Evolutionary conservation across 2,797 vertebrate genomes (phyloP).

Genomic region (Lateolabrax maculatus): DNA sequence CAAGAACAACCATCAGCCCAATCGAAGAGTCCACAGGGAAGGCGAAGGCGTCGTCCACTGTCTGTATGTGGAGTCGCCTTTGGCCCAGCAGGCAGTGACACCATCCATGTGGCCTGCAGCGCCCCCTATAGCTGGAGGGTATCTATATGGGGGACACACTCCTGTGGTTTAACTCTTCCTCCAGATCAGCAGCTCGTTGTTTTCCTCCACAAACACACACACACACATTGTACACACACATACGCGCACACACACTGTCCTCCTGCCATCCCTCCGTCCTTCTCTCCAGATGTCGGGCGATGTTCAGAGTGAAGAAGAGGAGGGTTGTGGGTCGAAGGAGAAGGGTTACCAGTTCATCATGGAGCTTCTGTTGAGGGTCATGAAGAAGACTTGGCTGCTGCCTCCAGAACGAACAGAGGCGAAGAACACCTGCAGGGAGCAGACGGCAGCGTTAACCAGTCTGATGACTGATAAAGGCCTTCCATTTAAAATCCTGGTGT

Average conservation of each 20-base stretch:
- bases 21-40: constrained; percentile 37
- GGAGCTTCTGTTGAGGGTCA: constrained; percentile 99
- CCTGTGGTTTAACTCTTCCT: constrained; percentile 30
- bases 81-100: constrained; percentile 12
- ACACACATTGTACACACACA: constrained; percentile 23
- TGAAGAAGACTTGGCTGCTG: constrained; percentile 99
- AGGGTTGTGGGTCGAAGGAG: constrained; percentile 53
- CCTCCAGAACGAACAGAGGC: constrained; percentile 98
- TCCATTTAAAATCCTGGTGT: neutral
- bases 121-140: constrained; percentile 29
- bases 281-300: constrained; percentile 65
- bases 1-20: constrained; percentile 8
- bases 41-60: neutral
- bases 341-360: constrained; percentile 99
- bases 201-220: constrained; percentile 39
- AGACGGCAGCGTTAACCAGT: neutral
- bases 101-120: constrained; percentile 4
- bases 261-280: constrained; percentile 41
- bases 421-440: constrained; percentile 93
- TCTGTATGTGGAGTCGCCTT: constrained; percentile 7
- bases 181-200: constrained; percentile 45
- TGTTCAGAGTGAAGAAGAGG: constrained; percentile 65
- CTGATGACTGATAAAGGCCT: neutral
- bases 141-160: neutral
- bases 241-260: constrained; percentile 28